Base-by-base conservation (phyloP, 2,113 vertebrate species). In the Rattus rattus region DNA sequence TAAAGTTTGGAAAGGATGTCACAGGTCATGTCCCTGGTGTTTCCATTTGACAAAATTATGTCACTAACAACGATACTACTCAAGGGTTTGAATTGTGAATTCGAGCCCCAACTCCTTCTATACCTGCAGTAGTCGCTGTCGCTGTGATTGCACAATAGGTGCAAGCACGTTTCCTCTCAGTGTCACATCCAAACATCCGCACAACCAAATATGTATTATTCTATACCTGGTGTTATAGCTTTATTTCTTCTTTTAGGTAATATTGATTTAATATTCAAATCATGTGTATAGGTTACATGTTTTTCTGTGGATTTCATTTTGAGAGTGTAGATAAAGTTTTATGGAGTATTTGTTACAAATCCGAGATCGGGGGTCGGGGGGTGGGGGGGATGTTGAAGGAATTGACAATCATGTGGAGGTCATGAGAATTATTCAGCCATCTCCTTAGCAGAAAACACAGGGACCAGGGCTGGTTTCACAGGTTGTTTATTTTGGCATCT, bases 261-360 rank as follows among this genome's bases (percentile, higher is more conserved):
- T 24, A 63, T 52, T 96, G 77, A 92, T 69, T 95, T 94, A 67
- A 72, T 94, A 90, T 91, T 95, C 56, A 85, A 70, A 16, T 61
- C 79, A 24, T 17, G 24, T 69, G 2, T 63, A 3, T 24, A 92
- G 8, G 6, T 47, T 52, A 39, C 33, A 43, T 96, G 30, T 47
- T 87, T 94, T 95, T 67, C 47, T 73, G 43, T 89, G 28, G 47
- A 65, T 95, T 91, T 93, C 14, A 94, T 94, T 89, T 89, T 6
- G 24, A 84, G 13, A 89, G 16, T 72, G 33, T 84, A 80, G 39
- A 36, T 92, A 56, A 92, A 28, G 43, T 77, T 49, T 7, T 63
- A 43, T 16, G 72, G 59, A 96, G 33, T 54, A 75, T 47, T 39
- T 59, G 20, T 63, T 76, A 63, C 52, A 70, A 79, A 90, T 49